Evolutionary conservation across 1,140 invertebrate species (phyloP).

Genomic region (Diachasma alloeum): DNA sequence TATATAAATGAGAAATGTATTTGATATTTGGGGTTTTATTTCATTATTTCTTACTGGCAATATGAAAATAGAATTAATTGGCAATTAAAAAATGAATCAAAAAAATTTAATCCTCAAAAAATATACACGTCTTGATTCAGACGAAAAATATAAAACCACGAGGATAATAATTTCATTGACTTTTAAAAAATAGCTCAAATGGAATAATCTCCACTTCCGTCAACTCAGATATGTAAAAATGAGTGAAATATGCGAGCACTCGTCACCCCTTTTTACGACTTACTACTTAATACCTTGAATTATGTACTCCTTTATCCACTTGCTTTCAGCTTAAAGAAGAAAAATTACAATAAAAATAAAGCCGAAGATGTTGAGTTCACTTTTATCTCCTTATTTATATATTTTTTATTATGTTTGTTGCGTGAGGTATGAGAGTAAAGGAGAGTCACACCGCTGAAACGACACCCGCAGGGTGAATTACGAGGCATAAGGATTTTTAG

Average conservation of each 20-base stretch:
- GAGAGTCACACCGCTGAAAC: constrained; percentile 13
- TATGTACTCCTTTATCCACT: background rate
- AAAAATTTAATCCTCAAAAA: too few species aligned
- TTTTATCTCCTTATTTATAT: constrained; percentile 9
- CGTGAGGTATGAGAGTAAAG: constrained; percentile 23
- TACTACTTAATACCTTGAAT: background rate
- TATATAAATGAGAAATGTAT: too few species aligned
- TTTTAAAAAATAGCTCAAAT: too few species aligned
- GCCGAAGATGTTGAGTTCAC: background rate
- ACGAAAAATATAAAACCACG: too few species aligned
- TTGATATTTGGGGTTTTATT: too few species aligned
- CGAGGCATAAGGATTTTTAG: constrained; percentile 16
- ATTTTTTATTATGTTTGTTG: constrained; percentile 16
- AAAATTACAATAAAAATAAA: background rate
- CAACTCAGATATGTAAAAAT: background rate
- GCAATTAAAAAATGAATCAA: too few species aligned
- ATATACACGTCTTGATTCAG: too few species aligned
- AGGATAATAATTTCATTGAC: too few species aligned
- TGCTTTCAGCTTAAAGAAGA: background rate
- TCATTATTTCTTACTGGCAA: too few species aligned
- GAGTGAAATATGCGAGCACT: background rate
- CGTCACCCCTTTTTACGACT: background rate
- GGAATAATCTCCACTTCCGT: background rate
- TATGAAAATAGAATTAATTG: too few species aligned
- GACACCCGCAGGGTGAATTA: constrained; percentile 25